Conservation (phyloP, 2,888 invertebrate species). For the Erannis defoliaria region DNA sequence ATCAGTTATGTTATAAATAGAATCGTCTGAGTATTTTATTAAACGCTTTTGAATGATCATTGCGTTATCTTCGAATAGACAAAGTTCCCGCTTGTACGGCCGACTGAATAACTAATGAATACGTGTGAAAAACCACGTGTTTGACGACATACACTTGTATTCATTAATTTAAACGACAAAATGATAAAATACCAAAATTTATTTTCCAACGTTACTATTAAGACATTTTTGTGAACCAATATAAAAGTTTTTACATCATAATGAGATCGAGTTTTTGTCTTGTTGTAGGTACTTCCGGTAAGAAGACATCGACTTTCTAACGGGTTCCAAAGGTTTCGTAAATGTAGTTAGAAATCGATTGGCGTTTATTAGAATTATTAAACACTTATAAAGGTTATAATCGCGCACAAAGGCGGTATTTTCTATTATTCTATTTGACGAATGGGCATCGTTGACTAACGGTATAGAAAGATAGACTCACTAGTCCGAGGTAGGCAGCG, state of each 20-base stretch:
- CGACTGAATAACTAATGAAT: slow-evolving; percentile 47
- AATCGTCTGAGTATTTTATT: slow-evolving; percentile 28
- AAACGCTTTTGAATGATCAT: slow-evolving; percentile 23
- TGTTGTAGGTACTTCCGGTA: slow-evolving; percentile 40
- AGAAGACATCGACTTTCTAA: slow-evolving; percentile 32
- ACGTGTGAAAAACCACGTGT: slow-evolving; percentile 44
- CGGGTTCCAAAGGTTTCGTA: slow-evolving; percentile 33
- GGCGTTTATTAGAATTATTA: slow-evolving; percentile 7
- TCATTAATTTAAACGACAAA: slow-evolving; percentile 51
- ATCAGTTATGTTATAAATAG: slow-evolving; percentile 35
- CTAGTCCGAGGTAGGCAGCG: slow-evolving; percentile 83
- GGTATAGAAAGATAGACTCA: slow-evolving; percentile 84
- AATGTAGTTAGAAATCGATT: slow-evolving; percentile 27
- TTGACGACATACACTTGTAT: slow-evolving; percentile 51
- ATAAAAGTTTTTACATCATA: slow-evolving; percentile 21
- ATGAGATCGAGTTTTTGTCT: slow-evolving; percentile 37
- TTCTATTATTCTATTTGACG: slow-evolving; percentile 59
- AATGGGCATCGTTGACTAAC: slow-evolving; percentile 76
- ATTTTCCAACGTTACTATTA: slow-evolving; percentile 46
- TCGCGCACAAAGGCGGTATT: slow-evolving; percentile 56
- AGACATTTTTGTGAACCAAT: slow-evolving; percentile 27
- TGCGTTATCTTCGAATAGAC: slow-evolving; percentile 35
- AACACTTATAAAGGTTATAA: slow-evolving; percentile 3
- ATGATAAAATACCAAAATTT: slow-evolving; percentile 47
- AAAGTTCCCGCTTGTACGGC: slow-evolving; percentile 42